Evolutionary conservation across 2,888 invertebrate genomes (phyloP).

Genomic region (Dryobota labecula): DNA sequence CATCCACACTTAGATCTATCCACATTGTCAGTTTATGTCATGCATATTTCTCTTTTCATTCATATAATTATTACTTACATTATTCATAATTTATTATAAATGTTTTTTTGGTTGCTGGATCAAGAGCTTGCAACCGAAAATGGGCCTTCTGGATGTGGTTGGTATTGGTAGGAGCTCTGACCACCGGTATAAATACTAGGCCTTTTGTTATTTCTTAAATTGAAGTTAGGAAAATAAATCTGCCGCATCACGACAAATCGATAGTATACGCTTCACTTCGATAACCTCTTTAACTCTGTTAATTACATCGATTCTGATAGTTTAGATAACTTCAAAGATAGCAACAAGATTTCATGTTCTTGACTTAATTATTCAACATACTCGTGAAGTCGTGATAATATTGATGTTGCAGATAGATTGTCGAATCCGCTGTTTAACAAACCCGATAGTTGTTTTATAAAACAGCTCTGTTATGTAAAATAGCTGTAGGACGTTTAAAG

Average conservation of each 20-base stretch:
- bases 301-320: not conserved
- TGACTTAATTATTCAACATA: not conserved
- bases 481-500: too few species aligned
- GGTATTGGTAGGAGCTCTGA: not conserved
- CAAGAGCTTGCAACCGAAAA: not conserved
- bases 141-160: not conserved
- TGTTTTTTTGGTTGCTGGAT: not conserved
- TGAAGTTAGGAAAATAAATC: not conserved
- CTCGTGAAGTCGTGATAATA: too few species aligned
- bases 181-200: too few species aligned
- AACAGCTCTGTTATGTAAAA: too few species aligned
- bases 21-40: not conserved
- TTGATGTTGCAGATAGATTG: too few species aligned
- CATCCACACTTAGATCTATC: not conserved
- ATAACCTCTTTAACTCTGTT: constrained; percentile 23
- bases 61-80: not conserved
- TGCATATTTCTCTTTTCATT: not conserved
- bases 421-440: too few species aligned
- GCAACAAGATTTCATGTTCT: not conserved
- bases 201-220: not conserved
- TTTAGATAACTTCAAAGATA: not conserved
- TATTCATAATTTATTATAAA: not conserved
- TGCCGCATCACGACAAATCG: not conserved
- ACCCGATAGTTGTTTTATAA: too few species aligned
- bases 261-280: not conserved